Conservation (phyloP, 2,797 vertebrate species). For the Luscinia luscinia region DNA sequence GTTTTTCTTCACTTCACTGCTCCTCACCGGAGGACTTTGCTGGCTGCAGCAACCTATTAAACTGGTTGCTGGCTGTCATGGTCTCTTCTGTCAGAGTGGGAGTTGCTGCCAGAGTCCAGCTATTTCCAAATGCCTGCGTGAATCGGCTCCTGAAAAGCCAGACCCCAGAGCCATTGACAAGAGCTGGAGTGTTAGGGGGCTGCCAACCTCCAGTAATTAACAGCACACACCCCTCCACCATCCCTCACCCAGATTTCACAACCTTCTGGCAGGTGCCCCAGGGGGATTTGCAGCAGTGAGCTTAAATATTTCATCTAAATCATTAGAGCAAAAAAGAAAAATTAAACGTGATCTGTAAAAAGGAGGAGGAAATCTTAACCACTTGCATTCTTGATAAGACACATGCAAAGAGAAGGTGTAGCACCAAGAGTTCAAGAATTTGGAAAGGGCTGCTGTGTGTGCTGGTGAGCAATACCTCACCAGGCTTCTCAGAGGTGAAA, state of each 20-base stretch:
- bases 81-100: background rate
- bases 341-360: slow-evolving; percentile 36
- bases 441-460: background rate
- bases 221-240: background rate
- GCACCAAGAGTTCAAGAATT: background rate
- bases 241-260: slow-evolving; percentile 27
- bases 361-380: slow-evolving; percentile 6
- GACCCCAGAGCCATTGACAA: background rate
- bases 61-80: slow-evolving; percentile 3
- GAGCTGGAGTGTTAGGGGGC: background rate
- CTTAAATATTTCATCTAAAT: slow-evolving; percentile 62
- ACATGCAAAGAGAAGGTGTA: background rate
- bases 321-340: slow-evolving; percentile 43
- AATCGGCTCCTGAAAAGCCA: slow-evolving; percentile 8
- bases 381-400: background rate
- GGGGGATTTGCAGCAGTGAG: slow-evolving; percentile 5
- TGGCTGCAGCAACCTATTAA: slow-evolving; percentile 43
- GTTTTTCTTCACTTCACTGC: slow-evolving; percentile 52
- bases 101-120: background rate
- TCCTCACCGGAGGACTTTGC: background rate
- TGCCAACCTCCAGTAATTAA: slow-evolving; percentile 5
- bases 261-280: slow-evolving; percentile 42
- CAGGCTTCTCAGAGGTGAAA: background rate
- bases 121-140: slow-evolving; percentile 25
- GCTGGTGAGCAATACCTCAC: background rate